Percentiles rank a stretch among this genome's conserved stretches.
Evolutionary conservation across 2,888 invertebrate genomes (phyloP).

Genomic region (Cephus runcator): DNA sequence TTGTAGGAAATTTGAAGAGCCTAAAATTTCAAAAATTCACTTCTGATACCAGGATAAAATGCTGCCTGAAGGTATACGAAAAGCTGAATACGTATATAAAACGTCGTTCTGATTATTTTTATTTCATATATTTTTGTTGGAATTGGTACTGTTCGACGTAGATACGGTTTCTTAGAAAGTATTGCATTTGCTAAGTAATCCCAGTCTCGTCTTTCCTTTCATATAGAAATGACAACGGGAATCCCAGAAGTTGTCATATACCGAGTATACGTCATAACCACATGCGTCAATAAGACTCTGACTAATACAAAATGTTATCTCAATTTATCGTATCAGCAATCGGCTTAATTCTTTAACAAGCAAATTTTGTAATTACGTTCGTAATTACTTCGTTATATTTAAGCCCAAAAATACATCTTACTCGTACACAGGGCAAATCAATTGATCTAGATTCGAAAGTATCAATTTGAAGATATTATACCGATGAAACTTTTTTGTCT

Average conservation of each 20-base stretch:
- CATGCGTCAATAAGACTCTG: neutral
- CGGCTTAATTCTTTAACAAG: neutral
- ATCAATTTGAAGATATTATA: neutral
- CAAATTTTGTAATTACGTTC: neutral
- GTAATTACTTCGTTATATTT: neutral
- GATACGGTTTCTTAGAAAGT: neutral
- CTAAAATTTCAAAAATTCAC: no score
- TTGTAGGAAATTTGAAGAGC: no score
- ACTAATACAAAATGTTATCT: neutral
- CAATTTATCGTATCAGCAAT: no score
- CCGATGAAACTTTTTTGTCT: neutral
- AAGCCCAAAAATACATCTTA: neutral
- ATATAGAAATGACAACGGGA: neutral
- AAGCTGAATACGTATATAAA: neutral
- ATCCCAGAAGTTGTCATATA: neutral
- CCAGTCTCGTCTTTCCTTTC: no score
- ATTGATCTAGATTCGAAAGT: neutral
- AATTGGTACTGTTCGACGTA: neutral
- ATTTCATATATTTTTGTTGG: no score
- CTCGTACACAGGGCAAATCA: neutral
- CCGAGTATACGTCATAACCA: neutral
- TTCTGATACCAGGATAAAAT: neutral
- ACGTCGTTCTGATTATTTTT: no score
- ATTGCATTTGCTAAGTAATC: neutral
- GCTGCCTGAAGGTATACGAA: neutral